phyloP scores from a whole-genome alignment of 2,797 vertebrate genomes.

The Darevskia mixta region DNA sequence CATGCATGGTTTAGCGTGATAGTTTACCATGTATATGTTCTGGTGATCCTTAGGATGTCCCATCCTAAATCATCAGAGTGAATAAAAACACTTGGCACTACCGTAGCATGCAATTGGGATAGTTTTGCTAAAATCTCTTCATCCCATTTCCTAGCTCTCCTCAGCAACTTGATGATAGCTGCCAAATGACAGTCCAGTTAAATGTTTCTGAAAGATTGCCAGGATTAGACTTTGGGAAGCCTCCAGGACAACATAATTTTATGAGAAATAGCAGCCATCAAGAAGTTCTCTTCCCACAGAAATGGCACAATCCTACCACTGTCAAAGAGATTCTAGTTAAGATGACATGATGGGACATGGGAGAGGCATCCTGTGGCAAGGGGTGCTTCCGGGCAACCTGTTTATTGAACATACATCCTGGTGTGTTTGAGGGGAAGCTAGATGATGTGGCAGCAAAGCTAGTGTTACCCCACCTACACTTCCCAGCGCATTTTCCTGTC shows the following conservation, averaged over 20 bases:
- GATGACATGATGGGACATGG: background rate
- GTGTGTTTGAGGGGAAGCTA: too few relatives aligned
- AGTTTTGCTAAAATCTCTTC: background rate
- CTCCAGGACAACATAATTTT: background rate
- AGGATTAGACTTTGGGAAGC: background rate
- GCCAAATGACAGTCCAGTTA: background rate
- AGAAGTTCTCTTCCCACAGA: background rate
- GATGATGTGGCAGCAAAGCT: too few relatives aligned
- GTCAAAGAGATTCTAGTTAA: background rate
- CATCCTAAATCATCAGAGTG: background rate
- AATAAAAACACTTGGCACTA: background rate
- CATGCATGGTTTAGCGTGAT: background rate
- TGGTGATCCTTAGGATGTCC: background rate
- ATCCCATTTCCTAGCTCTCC: background rate
- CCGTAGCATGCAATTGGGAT: too few relatives aligned
- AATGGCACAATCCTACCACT: background rate
- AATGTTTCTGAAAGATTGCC: background rate
- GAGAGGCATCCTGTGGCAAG: background rate
- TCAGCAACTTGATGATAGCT: background rate
- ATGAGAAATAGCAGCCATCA: background rate
- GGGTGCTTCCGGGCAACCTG: too few relatives aligned
- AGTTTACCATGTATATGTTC: background rate
- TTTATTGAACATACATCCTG: too few relatives aligned
- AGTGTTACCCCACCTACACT: too few relatives aligned
- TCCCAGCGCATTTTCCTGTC: too few relatives aligned